phyloP scores from a whole-genome alignment of 2,113 vertebrate species.

The Prietella phreatophila region DNA sequence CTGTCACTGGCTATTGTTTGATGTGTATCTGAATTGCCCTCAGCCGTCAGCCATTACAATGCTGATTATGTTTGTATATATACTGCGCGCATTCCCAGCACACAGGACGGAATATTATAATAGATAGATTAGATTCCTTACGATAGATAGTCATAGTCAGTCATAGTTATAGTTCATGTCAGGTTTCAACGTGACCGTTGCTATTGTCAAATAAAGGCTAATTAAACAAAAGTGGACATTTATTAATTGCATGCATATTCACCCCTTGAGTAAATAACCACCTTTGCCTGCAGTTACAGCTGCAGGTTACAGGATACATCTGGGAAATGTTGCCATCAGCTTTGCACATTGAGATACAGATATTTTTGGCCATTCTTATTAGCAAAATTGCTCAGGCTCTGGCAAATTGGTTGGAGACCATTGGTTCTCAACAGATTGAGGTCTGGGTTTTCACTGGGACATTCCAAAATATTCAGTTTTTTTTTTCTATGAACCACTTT shows the following conservation, averaged over 20 bases:
- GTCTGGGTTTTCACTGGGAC: neutral
- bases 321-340: neutral
- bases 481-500: neutral
- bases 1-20: no score
- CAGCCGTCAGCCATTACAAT: no score
- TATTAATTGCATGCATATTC: neutral
- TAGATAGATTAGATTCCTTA: no score
- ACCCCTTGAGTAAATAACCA: neutral
- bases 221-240: neutral
- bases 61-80: no score
- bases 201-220: neutral
- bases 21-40: no score
- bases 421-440: neutral
- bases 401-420: neutral
- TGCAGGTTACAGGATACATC: neutral
- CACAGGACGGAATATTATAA: no score
- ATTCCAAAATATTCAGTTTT: neutral
- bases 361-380: neutral
- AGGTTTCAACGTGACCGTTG: no score
- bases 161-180: no score
- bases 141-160: no score
- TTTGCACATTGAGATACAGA: neutral
- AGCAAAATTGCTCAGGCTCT: neutral
- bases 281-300: neutral
- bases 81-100: no score